Percentiles rank a stretch among this genome's conserved stretches.
Evolutionary conservation across 2,797 vertebrate genomes (phyloP).

Genomic region (Pteronotus mesoamericanus): DNA sequence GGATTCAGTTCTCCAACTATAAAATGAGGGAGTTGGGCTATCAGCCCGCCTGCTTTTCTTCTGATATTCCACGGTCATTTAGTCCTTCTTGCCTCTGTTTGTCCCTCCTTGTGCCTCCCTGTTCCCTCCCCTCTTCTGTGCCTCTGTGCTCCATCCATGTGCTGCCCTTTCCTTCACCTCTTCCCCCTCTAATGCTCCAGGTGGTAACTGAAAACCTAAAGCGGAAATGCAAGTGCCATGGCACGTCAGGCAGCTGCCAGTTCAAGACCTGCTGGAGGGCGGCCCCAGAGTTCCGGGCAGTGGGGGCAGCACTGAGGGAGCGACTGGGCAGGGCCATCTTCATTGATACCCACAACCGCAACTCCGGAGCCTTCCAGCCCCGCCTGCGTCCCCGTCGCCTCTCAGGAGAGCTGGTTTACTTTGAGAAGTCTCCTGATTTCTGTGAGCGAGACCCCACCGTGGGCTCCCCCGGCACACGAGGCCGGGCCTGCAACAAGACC

Average conservation of each 20-base stretch:
- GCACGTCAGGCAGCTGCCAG: slow-evolving; percentile 94
- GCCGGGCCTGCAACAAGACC: slow-evolving; percentile 80
- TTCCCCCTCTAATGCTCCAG: slow-evolving; percentile 74
- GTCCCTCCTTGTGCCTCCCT: neutral
- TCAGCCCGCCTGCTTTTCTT: neutral
- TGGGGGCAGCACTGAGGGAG: slow-evolving; percentile 88
- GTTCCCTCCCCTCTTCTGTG: neutral
- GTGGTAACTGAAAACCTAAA: slow-evolving; percentile 93
- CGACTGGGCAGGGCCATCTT: slow-evolving; percentile 90
- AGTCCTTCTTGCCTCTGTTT: neutral
- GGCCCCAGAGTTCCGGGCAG: slow-evolving; percentile 90
- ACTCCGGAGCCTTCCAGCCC: slow-evolving; percentile 92
- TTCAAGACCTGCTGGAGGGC: slow-evolving; percentile 96
- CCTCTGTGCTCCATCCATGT: neutral
- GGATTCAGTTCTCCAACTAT: neutral
- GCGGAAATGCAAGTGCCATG: slow-evolving; percentile 94
- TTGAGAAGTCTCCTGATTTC: slow-evolving; percentile 95
- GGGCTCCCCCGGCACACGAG: slow-evolving; percentile 88
- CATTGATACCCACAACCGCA: slow-evolving; percentile 94
- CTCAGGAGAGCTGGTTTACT: slow-evolving; percentile 91
- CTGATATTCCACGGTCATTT: neutral
- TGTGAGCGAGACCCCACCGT: slow-evolving; percentile 87
- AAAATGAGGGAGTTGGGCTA: neutral
- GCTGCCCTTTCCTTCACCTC: neutral
- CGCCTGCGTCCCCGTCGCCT: slow-evolving; percentile 85